Base-by-base conservation (phyloP, 2,888 invertebrate genomes). In the Sesia apiformis region DNA sequence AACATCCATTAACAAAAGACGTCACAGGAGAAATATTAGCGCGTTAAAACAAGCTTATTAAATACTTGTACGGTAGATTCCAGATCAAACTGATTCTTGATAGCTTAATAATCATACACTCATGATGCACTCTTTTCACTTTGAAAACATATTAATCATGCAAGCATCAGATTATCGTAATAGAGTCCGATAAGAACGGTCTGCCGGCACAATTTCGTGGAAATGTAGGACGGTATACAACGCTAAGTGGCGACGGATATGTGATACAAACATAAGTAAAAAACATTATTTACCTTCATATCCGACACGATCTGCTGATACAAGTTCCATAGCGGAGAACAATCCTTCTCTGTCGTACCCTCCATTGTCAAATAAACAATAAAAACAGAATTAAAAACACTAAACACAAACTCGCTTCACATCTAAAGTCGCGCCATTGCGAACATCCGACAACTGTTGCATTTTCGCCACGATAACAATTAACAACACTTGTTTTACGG, bases 291-390 rank as follows among this genome's bases (percentile, higher is more conserved):
- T 92, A 98, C 98, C 96, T 98, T 98, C 96, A 98, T 95, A 83
- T 98, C 98, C 74, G 94, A 94, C 71, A 98, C 94, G 70, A 98
- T 97, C 84, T 97, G 96, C 87, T 98, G 97, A 83, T 98, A 98
- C 67, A 98, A 92, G 77, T 95, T 96, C 84, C 98, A 98, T 75
- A 98, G 90, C 66, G 96, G 96, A 80, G 95, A 95, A 81, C 95
- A 95, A 90, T 97, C 97, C 84, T 95, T 93, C 81, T 95, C 95
- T 54, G 85, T 84, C 75, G 90, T 92, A 73, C 92, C 92, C 90
- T 94, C 94, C 94, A 94, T 94, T 81, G 86, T 90, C 78, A 77
- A 72, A 72, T 71, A 66, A 76, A 74, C 76, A 74, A 63, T 66
- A 66, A 69, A 68, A 72, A 54, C 65, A 71, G 63, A 72, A 70